A percentile compares a stretch with the other conserved stretches of the same genome.
phyloP scores from a whole-genome alignment of 2,113 vertebrate species.

The Myiozetetes cayanensis region DNA sequence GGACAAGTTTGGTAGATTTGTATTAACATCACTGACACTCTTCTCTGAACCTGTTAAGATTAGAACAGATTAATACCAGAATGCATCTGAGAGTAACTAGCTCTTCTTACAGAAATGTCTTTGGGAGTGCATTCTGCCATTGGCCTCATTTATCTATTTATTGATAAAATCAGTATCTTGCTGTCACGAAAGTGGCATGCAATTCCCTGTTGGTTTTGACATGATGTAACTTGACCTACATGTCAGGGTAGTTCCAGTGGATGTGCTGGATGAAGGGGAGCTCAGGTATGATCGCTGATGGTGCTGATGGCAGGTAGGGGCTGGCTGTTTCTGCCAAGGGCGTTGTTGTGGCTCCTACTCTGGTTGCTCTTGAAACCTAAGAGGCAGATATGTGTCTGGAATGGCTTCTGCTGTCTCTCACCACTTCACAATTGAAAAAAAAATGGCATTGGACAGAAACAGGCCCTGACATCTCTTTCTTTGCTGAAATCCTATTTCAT shows the following conservation, averaged over 20 bases:
- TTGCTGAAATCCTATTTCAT: not conserved
- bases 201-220: not conserved
- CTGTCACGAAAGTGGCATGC: not conserved
- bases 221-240: accelerated
- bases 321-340: not conserved
- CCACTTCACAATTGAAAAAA: not conserved
- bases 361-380: not conserved
- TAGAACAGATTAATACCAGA: not conserved
- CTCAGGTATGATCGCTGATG: accelerated
- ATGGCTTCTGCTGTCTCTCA: not conserved
- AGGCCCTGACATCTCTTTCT: not conserved
- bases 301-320: not conserved
- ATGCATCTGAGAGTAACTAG: not conserved
- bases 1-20: not conserved
- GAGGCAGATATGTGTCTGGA: not conserved
- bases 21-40: not conserved
- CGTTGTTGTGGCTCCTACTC: not conserved
- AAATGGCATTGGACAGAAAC: not conserved
- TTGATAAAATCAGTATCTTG: not conserved
- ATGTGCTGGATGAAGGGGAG: accelerated
- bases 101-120: not conserved
- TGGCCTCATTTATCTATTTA: not conserved
- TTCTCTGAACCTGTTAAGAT: not conserved
- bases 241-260: not conserved
- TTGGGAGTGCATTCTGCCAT: accelerated